Conservation (phyloP, 2,113 vertebrate genomes). For the Poeciliopsis turrubarensis region DNA sequence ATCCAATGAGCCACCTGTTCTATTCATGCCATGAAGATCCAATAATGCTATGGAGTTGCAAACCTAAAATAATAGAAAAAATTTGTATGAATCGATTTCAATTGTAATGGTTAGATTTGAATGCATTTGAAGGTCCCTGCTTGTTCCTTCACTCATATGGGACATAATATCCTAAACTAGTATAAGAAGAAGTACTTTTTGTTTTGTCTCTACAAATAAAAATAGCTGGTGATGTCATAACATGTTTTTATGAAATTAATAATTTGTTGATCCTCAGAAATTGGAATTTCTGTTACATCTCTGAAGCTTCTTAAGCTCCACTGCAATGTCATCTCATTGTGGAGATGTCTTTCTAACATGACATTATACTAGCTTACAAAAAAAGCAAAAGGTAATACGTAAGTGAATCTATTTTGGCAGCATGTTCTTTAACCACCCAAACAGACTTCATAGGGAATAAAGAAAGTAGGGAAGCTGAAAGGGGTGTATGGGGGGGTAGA, state of each 20-base stretch:
- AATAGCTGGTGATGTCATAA: constrained; percentile 56
- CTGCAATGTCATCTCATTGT: constrained; percentile 68
- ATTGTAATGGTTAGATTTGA: constrained; percentile 63
- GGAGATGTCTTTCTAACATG: constrained; percentile 69
- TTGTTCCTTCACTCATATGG: constrained; percentile 30
- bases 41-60: constrained; percentile 29
- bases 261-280: constrained; percentile 62
- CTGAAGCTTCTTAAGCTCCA: constrained; percentile 55
- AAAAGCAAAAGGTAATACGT: constrained; percentile 73
- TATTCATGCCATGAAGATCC: constrained; percentile 34
- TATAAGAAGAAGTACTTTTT: constrained; percentile 6
- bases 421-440: constrained; percentile 73
- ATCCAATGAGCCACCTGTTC: constrained; percentile 72
- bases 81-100: constrained; percentile 23
- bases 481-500: constrained; percentile 36
- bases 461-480: constrained; percentile 66
- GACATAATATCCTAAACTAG: constrained; percentile 13
- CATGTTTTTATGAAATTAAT: constrained; percentile 35
- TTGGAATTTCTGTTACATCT: constrained; percentile 55
- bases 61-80: background rate
- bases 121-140: constrained; percentile 42
- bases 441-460: constrained; percentile 76
- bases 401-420: constrained; percentile 77
- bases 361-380: constrained; percentile 74
- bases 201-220: constrained; percentile 33